Base-by-base conservation (phyloP, 2,797 vertebrate genomes). In the Pseudocheirus occidentalis region DNA sequence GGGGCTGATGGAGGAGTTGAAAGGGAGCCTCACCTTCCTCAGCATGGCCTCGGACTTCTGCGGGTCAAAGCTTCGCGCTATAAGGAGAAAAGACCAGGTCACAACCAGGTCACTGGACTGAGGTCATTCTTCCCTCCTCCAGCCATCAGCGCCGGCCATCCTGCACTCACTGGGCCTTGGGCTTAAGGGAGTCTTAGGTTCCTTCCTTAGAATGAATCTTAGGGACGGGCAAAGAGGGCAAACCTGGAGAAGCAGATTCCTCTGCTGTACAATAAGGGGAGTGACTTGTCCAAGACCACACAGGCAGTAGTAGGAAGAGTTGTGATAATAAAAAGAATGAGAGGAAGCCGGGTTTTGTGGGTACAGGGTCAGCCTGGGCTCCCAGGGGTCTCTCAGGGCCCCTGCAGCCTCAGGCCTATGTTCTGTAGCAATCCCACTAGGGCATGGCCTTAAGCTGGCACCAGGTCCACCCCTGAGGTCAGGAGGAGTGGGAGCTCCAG, bases 31-130 rank as follows among this genome's bases (percentile, higher is more conserved):
- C 99, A 99, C 99, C 99, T 99, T 99, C 96, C 99, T 99, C 94
- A 99, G 98, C 99, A 99, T 99, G 5, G 98, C 99, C 98, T 99
- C 99, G 0, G 99, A 98, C 98, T 99, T 99, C 98, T 99, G 99
- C 96, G 99, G 55, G 92, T 99, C 99, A 55, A 99, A 99, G 98
- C 98, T 98, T 98, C 99, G 99, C 0, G 99, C 99, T 99, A 98
- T 58, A 98, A 98, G 34, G 97, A 87, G 96, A 95, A 97, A 87
- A 94, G 40, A 87, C 21, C 4, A 73, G 73, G 59, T 97, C 92
- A 96, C 5, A 89, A 12, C 92, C 53, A 97, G 94, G 93, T 95
- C n/a, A 90, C 59, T n/a, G 34, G 55, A 29, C 50, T 2, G 14
- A n/a, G 55, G 28, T 0, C 90, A 7, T 21, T 55, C 90, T 54